phyloP scores from a whole-genome alignment of 2,113 vertebrate genomes.

The Aplodontia rufa region DNA sequence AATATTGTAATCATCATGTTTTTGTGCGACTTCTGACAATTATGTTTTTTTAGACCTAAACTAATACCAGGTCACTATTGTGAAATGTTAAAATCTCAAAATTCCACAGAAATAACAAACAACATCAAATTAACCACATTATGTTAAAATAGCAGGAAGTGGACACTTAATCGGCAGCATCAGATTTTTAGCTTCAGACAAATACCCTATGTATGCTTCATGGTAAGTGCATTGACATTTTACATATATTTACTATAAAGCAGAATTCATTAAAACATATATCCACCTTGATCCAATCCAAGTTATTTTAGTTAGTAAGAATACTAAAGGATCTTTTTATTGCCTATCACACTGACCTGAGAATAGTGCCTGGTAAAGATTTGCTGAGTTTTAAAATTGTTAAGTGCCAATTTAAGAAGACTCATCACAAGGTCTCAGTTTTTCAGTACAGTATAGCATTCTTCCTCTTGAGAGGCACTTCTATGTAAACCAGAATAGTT shows the following conservation, averaged over 20 bases:
- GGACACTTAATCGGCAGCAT: background rate
- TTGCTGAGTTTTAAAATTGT: background rate
- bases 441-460: background rate
- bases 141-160: background rate
- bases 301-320: background rate
- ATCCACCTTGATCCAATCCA: background rate
- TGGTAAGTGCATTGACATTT: conserved; percentile 32
- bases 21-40: conserved; percentile 47
- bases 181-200: conserved; percentile 27
- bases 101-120: conserved; percentile 3
- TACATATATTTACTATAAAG: conserved; percentile 49
- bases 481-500: background rate
- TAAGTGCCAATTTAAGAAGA: background rate
- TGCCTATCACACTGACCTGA: background rate
- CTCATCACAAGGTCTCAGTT: background rate
- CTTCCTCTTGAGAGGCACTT: background rate
- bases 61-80: conserved; percentile 13
- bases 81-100: conserved; percentile 27
- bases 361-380: background rate
- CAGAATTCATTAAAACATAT: conserved; percentile 39
- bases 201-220: background rate
- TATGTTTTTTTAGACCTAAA: conserved; percentile 52
- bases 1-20: conserved; percentile 30
- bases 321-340: background rate
- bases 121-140: background rate